Percentiles rank a stretch among this genome's conserved stretches.
Conservation (phyloP, 2,888 invertebrate genomes). For the Hetaerina titia region DNA sequence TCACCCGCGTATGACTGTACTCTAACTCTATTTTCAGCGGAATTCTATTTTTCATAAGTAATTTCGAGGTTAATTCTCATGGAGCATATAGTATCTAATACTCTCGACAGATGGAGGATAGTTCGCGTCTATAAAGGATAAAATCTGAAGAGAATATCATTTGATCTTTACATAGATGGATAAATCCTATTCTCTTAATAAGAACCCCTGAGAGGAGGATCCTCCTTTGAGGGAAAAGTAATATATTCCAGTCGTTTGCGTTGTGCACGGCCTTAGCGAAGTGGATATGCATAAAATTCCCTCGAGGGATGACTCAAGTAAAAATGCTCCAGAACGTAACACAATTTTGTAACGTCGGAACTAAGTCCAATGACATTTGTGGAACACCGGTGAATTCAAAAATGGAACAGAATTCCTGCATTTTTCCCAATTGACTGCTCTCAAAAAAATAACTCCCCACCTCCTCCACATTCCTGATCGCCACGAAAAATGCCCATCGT, state of each 20-base stretch:
- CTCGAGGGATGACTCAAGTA: neutral
- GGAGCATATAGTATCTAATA: too few species aligned
- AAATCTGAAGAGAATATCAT: too few species aligned
- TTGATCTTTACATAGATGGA: too few species aligned
- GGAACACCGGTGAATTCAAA: neutral
- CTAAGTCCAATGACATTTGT: neutral
- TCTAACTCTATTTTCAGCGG: too few species aligned
- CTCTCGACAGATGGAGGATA: too few species aligned
- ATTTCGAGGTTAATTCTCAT: too few species aligned
- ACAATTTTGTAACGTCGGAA: neutral
- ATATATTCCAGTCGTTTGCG: neutral
- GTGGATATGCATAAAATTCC: neutral
- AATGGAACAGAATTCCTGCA: neutral
- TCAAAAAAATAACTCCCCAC: neutral
- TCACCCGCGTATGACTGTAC: too few species aligned
- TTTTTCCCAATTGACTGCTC: neutral
- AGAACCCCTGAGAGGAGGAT: neutral
- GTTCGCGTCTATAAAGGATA: too few species aligned
- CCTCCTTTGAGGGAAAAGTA: neutral
- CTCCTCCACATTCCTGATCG: neutral
- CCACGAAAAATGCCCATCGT: neutral
- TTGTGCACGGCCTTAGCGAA: neutral
- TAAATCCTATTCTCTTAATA: too few species aligned
- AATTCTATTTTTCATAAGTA: too few species aligned
- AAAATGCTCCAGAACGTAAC: neutral